Evolutionary conservation across 2,888 invertebrate genomes (phyloP).

Genomic region (Epinotia nisella): DNA sequence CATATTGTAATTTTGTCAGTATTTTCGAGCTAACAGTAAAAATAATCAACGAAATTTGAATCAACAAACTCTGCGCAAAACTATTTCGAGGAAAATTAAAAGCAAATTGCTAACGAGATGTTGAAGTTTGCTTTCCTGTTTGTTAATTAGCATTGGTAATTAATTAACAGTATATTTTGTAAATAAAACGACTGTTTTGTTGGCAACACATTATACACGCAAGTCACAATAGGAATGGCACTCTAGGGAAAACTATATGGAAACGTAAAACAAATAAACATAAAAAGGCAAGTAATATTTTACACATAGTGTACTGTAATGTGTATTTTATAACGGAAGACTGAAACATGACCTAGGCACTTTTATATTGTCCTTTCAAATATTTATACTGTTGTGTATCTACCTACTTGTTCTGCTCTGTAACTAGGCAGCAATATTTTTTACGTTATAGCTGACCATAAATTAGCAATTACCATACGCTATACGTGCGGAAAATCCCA

Average conservation of each 20-base stretch:
- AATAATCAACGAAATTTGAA: constrained; percentile 13
- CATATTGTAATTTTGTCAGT: too few relatives aligned
- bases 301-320: neutral
- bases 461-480: too few relatives aligned
- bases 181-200: neutral
- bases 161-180: neutral
- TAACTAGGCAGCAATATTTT: neutral
- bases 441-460: too few relatives aligned
- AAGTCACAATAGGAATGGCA: neutral
- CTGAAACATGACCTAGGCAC: neutral
- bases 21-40: neutral
- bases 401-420: too few relatives aligned
- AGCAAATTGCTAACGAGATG: constrained; percentile 41
- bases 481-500: too few relatives aligned
- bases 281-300: neutral
- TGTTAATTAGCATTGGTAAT: constrained; percentile 20
- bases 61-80: neutral
- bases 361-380: neutral
- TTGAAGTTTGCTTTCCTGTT: constrained; percentile 51
- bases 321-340: neutral
- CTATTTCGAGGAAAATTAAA: constrained; percentile 10
- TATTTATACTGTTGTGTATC: neutral
- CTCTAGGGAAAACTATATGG: neutral
- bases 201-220: neutral
- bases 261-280: neutral